Evolutionary conservation across 2,113 vertebrate species (phyloP), one percentile per base, ranked within the genome.

Genomic region (Phasianus colchicus): DNA sequence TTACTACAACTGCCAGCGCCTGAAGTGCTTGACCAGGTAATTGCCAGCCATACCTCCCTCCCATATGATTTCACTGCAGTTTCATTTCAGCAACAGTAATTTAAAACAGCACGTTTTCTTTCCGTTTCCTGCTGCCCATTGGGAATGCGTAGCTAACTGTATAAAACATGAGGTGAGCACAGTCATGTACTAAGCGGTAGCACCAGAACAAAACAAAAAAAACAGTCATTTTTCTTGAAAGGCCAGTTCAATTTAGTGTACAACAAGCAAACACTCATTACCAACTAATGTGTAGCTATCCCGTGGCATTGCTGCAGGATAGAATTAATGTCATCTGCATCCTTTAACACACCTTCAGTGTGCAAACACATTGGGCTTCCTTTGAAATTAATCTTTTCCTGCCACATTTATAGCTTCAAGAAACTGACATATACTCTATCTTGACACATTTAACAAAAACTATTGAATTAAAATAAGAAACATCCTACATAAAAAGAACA

Each of bases 11-110:
- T 99, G 99, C 97, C 96, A 97, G 52, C 96, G 95, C 90, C 98
- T 99, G 92, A 98, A 96, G 94, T 66, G 95, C 72, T 89, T 98
- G 80, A 95, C 66, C 89, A 98, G 98, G 99, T 99, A 96, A 96
- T 43, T 63, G 67, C 77, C 86, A 52, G 50, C 48, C 77, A 5
- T 34, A 20, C 25, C 70, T 93, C 60, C 34, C 52, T 54, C 27
- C 73, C 0, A 0, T 88, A 20, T 52, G 61, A 89, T 80, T 71
- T 80, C 58, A 86, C 54, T 88, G 61, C 71, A 19, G 36, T 79
- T 72, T 61, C 20, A 3, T 36, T 93, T 89, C 83, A 86, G 83
- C 77, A 83, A 43, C 24, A 72, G 65, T 78, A 60, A 89, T 88
- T 94, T 83, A 86, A 86, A 91, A 38, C 75, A 89, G 45, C 40